phyloP scores from a whole-genome alignment of 1,140 invertebrate genomes.

The Neodiprion lecontei region DNA sequence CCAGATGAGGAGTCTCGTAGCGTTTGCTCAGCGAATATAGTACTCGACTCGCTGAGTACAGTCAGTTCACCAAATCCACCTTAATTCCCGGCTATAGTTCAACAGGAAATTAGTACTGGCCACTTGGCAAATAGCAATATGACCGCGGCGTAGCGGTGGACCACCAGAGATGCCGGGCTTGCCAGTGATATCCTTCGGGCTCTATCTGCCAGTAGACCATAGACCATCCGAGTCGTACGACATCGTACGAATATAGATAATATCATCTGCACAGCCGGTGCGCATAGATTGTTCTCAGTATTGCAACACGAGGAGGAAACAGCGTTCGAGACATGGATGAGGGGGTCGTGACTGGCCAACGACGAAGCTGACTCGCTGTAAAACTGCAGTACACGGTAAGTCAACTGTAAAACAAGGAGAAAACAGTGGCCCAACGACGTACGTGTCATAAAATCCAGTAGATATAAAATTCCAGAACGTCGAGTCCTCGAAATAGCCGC shows the following conservation, averaged over 20 bases:
- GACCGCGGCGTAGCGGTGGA: constrained; percentile 25
- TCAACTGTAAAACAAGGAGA: not conserved
- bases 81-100: no score
- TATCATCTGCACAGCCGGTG: no score
- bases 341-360: no score
- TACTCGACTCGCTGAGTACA: no score
- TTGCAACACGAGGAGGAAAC: no score
- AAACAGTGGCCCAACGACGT: not conserved
- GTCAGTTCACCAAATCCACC: no score
- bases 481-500: not conserved
- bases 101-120: constrained; percentile 47
- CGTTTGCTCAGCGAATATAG: no score
- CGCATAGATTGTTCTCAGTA: no score
- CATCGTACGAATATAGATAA: no score
- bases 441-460: not conserved
- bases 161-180: not conserved
- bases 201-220: not conserved
- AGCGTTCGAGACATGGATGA: no score
- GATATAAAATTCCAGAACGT: not conserved
- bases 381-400: not conserved
- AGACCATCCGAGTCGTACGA: no score
- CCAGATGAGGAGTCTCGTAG: no score
- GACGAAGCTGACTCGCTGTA: not conserved
- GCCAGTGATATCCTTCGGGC: not conserved
- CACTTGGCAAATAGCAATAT: constrained; percentile 46